Percentiles rank a stretch among this genome's conserved stretches.
Conservation (phyloP, 1,140 invertebrate species). For the Contarinia nasturtii region DNA sequence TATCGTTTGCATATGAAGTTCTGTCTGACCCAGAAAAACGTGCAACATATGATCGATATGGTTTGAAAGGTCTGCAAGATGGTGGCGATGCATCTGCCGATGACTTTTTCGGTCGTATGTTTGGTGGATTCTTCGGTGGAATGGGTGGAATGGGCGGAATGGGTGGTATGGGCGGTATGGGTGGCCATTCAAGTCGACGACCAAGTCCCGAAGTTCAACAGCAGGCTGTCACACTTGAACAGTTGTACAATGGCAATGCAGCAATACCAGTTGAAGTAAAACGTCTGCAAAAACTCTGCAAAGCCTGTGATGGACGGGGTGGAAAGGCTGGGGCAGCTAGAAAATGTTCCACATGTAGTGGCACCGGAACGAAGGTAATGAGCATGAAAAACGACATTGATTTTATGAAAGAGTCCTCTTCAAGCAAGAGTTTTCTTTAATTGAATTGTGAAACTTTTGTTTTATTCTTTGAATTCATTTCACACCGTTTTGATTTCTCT, state of each 20-base stretch:
- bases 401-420: too few relatives aligned
- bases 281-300: slow-evolving; percentile 66
- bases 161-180: slow-evolving; percentile 22
- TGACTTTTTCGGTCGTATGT: slow-evolving; percentile 43
- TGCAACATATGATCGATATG: slow-evolving; percentile 51
- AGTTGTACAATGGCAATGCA: slow-evolving; percentile 72
- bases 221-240: slow-evolving; percentile 65
- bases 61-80: slow-evolving; percentile 61
- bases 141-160: slow-evolving; percentile 29
- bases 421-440: too few relatives aligned
- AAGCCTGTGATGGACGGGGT: slow-evolving; percentile 63
- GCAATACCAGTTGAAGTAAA: slow-evolving; percentile 64
- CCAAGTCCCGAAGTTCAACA: slow-evolving; percentile 52
- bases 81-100: slow-evolving; percentile 35
- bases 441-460: too few relatives aligned
- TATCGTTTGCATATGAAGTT: slow-evolving; percentile 73
- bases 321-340: slow-evolving; percentile 54
- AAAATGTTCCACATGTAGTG: slow-evolving; percentile 56
- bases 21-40: slow-evolving; percentile 32
- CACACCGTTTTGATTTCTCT: not conserved
- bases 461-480: too few relatives aligned
- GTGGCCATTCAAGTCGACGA: slow-evolving; percentile 27
- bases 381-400: too few relatives aligned
- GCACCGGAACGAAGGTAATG: slow-evolving; percentile 47
- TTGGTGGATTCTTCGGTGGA: slow-evolving; percentile 40